Base-by-base conservation (phyloP, 2,888 invertebrate genomes). In the Ormia ochracea region DNA sequence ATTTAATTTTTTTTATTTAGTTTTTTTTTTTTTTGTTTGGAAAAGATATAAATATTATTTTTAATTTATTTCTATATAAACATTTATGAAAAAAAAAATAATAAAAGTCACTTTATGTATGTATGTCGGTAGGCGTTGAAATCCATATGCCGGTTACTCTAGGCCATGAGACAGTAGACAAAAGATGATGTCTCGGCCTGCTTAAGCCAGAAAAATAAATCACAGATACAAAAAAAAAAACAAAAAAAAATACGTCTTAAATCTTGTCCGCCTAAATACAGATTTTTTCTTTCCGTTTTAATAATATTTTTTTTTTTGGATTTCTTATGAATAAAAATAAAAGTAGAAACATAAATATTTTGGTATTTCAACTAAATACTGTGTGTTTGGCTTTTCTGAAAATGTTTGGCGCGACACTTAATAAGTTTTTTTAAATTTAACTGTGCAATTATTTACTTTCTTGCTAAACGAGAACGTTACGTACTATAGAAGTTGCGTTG, bases 231-330 rank as follows among this genome's bases (percentile, higher is more conserved):
- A n/a, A 5, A 45, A 4, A 50, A 61, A 63, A 14, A 19, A 36
- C 48, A 58, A 28, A 58, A 33, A 56, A 3, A 31, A 36, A 33
- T 41, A 43, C 26, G 23, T 38, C 52, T 43, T 19, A 41, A 72
- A 72, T 61, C 80, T 76, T 76, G 80, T 76, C 80, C 80, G 80
- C 80, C 80, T 63, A 66, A 75, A 54, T 48, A 52, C 14, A 26
- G 17, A 12, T 14, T 28, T 50, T 63, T 38, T 6, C 28, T 31
- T 12, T 54, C 28, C 21, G 70, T 59, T 43, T 48, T 26, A 58
- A 43, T 5, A 52, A 33, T 23, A 3, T 3, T 43, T 36, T 58
- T 54, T 54, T 28, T 19, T 36, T 69, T 61, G 50, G 14, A 33
- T 19, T 61, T 19, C 17, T 19, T n/a, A n/a, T n/a, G n/a, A n/a